These are phyloP conservation scores for Dermochelys coriacea DNA, from an alignment of 2,797 vertebrate genomes.

Conservation along the genomic window DNA sequence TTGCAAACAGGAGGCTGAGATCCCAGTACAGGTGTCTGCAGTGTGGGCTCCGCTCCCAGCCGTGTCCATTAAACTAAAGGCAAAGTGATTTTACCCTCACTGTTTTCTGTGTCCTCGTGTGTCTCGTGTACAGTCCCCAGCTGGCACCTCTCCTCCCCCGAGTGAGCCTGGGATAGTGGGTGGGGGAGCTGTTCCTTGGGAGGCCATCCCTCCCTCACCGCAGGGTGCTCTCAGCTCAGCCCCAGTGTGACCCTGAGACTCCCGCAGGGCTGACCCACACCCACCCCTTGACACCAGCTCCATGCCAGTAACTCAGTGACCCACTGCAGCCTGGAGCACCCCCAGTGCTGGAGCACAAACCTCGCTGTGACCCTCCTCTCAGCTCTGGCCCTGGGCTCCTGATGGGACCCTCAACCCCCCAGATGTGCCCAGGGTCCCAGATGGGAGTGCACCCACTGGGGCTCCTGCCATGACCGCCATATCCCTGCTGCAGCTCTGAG, in stretches of 20 bases:
- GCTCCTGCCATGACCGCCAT: neutral
- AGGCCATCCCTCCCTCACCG: neutral
- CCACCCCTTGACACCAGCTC: neutral
- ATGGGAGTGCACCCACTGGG: too few relatives aligned
- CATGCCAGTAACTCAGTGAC: neutral
- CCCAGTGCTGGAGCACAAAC: neutral
- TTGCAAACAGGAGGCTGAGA: neutral
- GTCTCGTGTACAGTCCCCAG: neutral
- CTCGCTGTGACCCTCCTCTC: neutral
- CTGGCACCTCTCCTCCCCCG: neutral
- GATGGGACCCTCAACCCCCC: too few relatives aligned
- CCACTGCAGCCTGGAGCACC: neutral
- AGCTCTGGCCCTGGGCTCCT: neutral
- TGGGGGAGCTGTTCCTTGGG: neutral
- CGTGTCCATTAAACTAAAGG: neutral
- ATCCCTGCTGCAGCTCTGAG: neutral
- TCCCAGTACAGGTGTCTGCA: too few relatives aligned
- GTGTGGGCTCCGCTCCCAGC: too few relatives aligned
- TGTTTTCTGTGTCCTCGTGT: neutral
- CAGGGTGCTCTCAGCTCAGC: neutral
- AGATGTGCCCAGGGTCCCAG: neutral
- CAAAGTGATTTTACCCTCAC: neutral
- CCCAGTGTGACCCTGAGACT: too few relatives aligned
- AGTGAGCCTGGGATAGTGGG: too few relatives aligned
- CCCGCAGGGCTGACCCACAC: too few relatives aligned